Base-by-base conservation (phyloP, 2,797 vertebrate genomes). In the Centropyge bicolor region DNA sequence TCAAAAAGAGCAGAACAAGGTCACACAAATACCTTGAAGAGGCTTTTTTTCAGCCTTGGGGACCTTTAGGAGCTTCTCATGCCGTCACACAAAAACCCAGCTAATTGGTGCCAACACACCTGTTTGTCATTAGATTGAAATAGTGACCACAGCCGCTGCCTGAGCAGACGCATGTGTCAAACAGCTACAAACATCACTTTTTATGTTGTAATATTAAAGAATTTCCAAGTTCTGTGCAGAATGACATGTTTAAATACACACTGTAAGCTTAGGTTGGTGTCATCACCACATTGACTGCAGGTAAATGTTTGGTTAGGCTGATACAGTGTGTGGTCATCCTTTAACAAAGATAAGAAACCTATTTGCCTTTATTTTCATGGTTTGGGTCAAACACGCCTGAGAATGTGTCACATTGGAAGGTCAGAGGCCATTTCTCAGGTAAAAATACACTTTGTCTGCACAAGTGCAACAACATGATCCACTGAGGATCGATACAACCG, bases 331-430 rank as follows among this genome's bases (percentile, higher is more conserved):
- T 20, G 20, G 56, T 81, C 82, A 76, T 80, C 40, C 40, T 78
- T 83, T 45, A 71, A 65, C 67, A 78, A 52, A 65, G 57, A 83
- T 74, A 75, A 75, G 19, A 48, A n/a, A 61, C 69, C 54, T 8
- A 1, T 43, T 31, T 10, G 66, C 45, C 24, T 63, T 54, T 48
- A 48, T 61, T 36, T 71, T 46, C 19, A 62, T 45, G 64, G 6
- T 45, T 52, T 63, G 79, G 35, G 46, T 56, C 64, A 79, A 81
- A 79, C 75, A 79, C 5, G 63, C 70, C 74, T 76, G 74, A 70
- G 80, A 88, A 80, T 16, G 36, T 51, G 55, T 54, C 76, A 84
- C 55, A 56, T 65, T 74, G 49, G n/a, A 56, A 38, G 63, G 70
- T 78, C 71, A 66, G 35, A 68, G 68, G 76, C 76, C 7, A 24